Evolutionary conservation across 2,888 invertebrate species (phyloP).

Genomic region (Dinocampus coccinellae): DNA sequence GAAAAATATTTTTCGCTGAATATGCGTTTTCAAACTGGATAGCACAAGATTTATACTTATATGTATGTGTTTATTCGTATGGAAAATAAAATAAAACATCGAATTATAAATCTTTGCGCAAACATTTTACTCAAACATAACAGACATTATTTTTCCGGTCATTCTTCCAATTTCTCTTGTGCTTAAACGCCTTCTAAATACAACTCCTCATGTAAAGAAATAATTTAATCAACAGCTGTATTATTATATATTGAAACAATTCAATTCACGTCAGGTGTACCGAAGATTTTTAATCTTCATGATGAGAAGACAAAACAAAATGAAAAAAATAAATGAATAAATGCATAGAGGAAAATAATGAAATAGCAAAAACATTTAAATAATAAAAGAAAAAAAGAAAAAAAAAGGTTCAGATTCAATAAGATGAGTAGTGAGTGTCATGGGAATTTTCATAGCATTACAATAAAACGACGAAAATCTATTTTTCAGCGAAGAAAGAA

Average conservation of each 20-base stretch:
- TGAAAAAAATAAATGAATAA: neutral
- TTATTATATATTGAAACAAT: neutral
- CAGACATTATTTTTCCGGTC: neutral
- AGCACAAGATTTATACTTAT: neutral
- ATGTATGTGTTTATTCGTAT: neutral
- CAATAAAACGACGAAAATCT: neutral
- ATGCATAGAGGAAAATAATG: neutral
- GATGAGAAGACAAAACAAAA: neutral
- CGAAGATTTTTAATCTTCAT: neutral
- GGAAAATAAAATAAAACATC: neutral
- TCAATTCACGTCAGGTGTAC: neutral
- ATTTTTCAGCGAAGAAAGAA: neutral
- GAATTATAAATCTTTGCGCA: neutral
- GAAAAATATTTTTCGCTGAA: neutral
- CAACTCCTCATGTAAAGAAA: neutral
- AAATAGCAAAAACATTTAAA: too few relatives aligned
- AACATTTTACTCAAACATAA: neutral
- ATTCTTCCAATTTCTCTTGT: neutral
- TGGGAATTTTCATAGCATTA: neutral
- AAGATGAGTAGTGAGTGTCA: too few relatives aligned
- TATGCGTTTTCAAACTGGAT: neutral
- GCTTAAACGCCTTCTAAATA: neutral
- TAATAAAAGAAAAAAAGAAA: too few relatives aligned
- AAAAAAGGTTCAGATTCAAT: too few relatives aligned
- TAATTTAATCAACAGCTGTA: slow-evolving; percentile 4